Conservation (phyloP, 2,888 invertebrate genomes). For the Ectemnius cavifrons region DNA sequence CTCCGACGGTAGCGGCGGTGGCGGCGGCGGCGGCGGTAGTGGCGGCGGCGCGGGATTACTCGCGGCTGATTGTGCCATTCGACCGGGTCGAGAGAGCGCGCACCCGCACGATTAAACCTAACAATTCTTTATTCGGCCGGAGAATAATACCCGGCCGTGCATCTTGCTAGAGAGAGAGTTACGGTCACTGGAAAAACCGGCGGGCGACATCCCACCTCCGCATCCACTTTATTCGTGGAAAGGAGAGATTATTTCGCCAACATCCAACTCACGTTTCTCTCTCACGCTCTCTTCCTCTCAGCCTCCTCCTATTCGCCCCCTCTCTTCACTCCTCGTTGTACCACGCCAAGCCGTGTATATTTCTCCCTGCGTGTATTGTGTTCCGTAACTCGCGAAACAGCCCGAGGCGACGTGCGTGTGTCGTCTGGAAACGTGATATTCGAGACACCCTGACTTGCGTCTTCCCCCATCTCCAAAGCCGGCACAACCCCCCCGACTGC, state of each 20-base stretch:
- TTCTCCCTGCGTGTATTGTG: too few species aligned
- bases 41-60: constrained; percentile 38
- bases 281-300: background rate
- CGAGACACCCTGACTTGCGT: constrained; percentile 27
- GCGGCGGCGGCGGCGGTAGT: background rate
- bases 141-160: constrained; percentile 47
- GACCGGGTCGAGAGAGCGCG: constrained; percentile 33
- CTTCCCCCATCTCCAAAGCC: constrained; percentile 4
- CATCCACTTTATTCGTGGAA: constrained; percentile 43
- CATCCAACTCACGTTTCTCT: constrained; percentile 10
- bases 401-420: constrained; percentile 6
- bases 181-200: constrained; percentile 41
- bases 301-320: too few species aligned
- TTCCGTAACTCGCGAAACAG: background rate
- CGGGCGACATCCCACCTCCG: constrained; percentile 38
- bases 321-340: background rate
- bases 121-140: constrained; percentile 48
- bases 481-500: too few species aligned
- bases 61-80: constrained; percentile 43
- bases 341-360: background rate
- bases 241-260: constrained; percentile 43
- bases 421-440: constrained; percentile 28
- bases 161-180: constrained; percentile 40
- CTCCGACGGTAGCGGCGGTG: background rate
- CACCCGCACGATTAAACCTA: constrained; percentile 50